These are phyloP conservation scores for Oostethus manadensis DNA, from an alignment of 2,113 vertebrate species.

Conservation along the genomic window DNA sequence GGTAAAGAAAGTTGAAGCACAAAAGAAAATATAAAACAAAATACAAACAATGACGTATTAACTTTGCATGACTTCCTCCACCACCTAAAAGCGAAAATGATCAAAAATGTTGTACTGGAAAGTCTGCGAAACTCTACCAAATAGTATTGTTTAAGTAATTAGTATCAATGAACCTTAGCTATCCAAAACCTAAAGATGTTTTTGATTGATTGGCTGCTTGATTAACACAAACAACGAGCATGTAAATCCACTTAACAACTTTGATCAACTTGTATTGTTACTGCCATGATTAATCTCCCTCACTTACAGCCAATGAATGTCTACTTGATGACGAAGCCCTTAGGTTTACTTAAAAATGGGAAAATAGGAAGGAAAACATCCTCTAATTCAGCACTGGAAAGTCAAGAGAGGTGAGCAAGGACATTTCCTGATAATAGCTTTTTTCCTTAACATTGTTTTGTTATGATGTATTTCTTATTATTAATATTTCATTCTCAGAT, in stretches of 20 bases:
- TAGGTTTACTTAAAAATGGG: slow-evolving; percentile 27
- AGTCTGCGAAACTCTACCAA: too few relatives aligned
- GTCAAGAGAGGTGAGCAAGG: neutral
- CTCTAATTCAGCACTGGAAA: slow-evolving; percentile 3
- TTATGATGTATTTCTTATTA: neutral
- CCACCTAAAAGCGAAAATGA: too few relatives aligned
- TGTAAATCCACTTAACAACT: slow-evolving; percentile 19
- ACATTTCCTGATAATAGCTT: neutral
- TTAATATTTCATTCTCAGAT: slow-evolving; percentile 6
- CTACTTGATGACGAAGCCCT: slow-evolving; percentile 5
- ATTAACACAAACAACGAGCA: neutral
- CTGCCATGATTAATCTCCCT: slow-evolving; percentile 16
- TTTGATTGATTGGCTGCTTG: neutral
- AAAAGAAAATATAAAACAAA: too few relatives aligned
- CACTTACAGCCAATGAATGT: neutral
- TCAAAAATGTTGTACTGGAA: too few relatives aligned
- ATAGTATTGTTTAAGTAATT: too few relatives aligned
- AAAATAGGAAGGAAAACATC: neutral
- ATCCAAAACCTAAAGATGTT: neutral
- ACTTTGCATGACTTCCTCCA: too few relatives aligned
- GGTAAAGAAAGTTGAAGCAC: too few relatives aligned
- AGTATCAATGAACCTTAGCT: too few relatives aligned
- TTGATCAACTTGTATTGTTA: slow-evolving; percentile 17
- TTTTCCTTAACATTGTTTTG: neutral
- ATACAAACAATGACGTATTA: too few relatives aligned